Percentiles rank a stretch among this genome's conserved stretches.
Conservation (phyloP, 2,113 vertebrate species). For the Lampris incognitus region DNA sequence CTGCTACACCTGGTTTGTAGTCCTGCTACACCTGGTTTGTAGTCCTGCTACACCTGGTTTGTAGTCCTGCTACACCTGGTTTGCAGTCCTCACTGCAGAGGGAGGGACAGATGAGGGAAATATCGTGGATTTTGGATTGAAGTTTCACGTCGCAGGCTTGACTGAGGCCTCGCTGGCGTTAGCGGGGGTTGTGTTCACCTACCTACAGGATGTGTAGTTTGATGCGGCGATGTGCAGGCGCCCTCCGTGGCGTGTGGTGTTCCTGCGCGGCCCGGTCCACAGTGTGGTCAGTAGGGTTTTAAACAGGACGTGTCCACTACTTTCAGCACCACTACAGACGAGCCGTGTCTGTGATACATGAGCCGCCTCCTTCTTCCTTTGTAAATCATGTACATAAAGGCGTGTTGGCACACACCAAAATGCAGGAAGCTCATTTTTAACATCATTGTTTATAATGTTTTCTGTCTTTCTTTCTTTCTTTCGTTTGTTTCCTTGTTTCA, state of each 20-base stretch:
- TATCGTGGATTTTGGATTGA: no score
- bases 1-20: no score
- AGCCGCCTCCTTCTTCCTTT: conserved; percentile 29
- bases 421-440: conserved; percentile 7
- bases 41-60: no score
- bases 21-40: no score
- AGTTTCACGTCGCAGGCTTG: no score
- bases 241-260: not conserved
- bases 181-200: no score
- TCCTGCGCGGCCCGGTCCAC: no score
- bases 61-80: no score
- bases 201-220: no score
- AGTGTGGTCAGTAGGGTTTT: not conserved
- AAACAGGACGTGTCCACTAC: not conserved
- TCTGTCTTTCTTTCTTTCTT: not conserved
- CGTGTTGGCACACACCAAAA: conserved; percentile 46
- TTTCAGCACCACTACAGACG: not conserved
- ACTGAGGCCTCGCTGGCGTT: no score
- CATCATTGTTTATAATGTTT: conserved; percentile 15
- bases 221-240: not conserved
- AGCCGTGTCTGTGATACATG: not conserved
- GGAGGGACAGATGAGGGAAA: no score
- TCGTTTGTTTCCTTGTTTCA: conserved; percentile 11
- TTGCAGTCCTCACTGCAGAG: no score
- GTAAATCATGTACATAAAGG: conserved; percentile 44